Evolutionary conservation across 2,888 invertebrate genomes (phyloP).

Genomic region (Hirtodrosophila cameraria): DNA sequence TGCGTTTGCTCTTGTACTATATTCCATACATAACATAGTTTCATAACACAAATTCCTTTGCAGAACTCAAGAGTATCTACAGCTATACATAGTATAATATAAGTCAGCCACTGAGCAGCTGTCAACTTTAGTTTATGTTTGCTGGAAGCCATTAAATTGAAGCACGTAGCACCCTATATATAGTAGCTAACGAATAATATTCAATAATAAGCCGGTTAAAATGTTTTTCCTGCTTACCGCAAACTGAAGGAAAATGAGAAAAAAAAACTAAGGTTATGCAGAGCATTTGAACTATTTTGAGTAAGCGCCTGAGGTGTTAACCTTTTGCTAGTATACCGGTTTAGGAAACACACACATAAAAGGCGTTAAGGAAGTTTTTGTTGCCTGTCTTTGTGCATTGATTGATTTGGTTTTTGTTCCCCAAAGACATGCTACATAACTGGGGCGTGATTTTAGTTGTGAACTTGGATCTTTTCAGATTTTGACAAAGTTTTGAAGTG

Average conservation of each 20-base stretch:
- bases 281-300: slow-evolving; percentile 28
- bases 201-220: slow-evolving; percentile 51
- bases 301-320: slow-evolving; percentile 23
- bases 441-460: slow-evolving; percentile 22
- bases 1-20: neutral
- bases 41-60: slow-evolving; percentile 1
- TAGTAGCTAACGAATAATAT: slow-evolving; percentile 48
- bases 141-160: slow-evolving; percentile 40
- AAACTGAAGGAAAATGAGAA: neutral
- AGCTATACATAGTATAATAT: neutral
- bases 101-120: slow-evolving; percentile 4
- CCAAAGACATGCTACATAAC: neutral
- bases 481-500: slow-evolving; percentile 28
- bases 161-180: slow-evolving; percentile 39
- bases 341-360: slow-evolving; percentile 7
- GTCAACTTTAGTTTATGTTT: slow-evolving; percentile 22
- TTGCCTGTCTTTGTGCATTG: slow-evolving; percentile 30
- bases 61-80: slow-evolving; percentile 1
- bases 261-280: slow-evolving; percentile 3
- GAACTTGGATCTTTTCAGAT: slow-evolving; percentile 8
- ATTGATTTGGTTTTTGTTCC: slow-evolving; percentile 43
- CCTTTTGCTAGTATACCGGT: slow-evolving; percentile 31
- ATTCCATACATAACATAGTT: neutral
- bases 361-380: slow-evolving; percentile 14
- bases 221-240: neutral